Percentiles rank a stretch among this genome's conserved stretches.
These are phyloP conservation scores for Hystrix cristata DNA, from an alignment of 2,113 vertebrate genomes.

Conservation along the genomic window DNA sequence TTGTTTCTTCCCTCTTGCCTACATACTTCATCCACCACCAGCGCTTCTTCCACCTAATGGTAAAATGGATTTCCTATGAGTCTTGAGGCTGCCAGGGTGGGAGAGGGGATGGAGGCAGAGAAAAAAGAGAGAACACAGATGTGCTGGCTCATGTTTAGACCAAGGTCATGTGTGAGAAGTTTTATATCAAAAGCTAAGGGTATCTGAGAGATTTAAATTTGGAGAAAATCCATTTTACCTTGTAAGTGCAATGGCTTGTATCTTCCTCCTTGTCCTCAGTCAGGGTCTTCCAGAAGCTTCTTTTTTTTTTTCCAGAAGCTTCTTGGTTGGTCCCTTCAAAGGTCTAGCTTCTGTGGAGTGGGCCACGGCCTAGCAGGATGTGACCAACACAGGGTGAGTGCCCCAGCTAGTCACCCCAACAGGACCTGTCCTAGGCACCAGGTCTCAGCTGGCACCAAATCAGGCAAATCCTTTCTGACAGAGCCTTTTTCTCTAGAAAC, in stretches of 20 bases:
- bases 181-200: conserved; percentile 24
- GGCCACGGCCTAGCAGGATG: not conserved
- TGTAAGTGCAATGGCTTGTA: not conserved
- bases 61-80: not conserved
- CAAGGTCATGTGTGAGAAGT: not conserved
- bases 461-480: not conserved
- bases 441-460: not conserved
- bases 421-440: not conserved
- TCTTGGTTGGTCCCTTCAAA: not conserved
- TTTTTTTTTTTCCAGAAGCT: not conserved
- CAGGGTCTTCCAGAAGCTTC: not conserved
- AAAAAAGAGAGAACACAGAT: not conserved
- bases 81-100: not conserved
- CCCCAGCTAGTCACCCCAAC: not conserved
- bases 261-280: not conserved
- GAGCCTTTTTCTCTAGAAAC: not conserved
- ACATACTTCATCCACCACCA: not conserved
- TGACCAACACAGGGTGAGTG: not conserved
- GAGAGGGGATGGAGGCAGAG: not conserved
- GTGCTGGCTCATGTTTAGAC: not conserved
- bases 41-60: not conserved
- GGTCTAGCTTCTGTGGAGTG: not conserved
- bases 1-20: not conserved
- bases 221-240: not conserved
- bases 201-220: not conserved